phyloP scores from a whole-genome alignment of 1,140 invertebrate species.

The Tetraneura akinire region DNA sequence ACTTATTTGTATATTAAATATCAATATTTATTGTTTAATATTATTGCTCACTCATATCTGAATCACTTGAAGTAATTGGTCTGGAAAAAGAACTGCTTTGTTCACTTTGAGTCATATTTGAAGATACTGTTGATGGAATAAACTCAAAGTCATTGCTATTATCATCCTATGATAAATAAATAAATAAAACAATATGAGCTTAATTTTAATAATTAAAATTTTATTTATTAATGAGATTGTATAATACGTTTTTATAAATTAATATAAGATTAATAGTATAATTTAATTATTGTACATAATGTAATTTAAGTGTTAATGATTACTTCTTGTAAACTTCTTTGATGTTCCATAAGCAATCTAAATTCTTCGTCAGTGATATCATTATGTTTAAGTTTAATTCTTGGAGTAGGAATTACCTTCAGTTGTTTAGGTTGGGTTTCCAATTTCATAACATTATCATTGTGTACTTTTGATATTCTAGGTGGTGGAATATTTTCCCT shows the following conservation, averaged over 20 bases:
- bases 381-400: constrained; percentile 92
- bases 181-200: neutral
- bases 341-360: constrained; percentile 91
- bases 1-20: neutral
- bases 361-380: constrained; percentile 93
- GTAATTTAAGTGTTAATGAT: constrained; percentile 55
- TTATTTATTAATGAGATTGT: too few relatives aligned
- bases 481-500: constrained; percentile 83
- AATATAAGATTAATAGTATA: neutral
- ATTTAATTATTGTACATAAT: neutral
- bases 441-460: neutral
- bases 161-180: neutral
- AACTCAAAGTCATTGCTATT: constrained; percentile 14
- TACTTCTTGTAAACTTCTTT: constrained; percentile 65
- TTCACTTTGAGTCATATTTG: neutral
- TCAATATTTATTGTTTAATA: too few relatives aligned
- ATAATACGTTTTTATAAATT: too few relatives aligned
- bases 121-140: neutral
- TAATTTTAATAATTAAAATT: neutral
- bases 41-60: constrained; percentile 18
- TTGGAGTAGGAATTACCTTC: constrained; percentile 80
- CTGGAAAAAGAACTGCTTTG: neutral
- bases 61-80: neutral
- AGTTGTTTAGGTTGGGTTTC: neutral
- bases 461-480: constrained; percentile 68